Evolutionary conservation across 2,888 invertebrate genomes (phyloP).

Genomic region (Leptopilina syphax): DNA sequence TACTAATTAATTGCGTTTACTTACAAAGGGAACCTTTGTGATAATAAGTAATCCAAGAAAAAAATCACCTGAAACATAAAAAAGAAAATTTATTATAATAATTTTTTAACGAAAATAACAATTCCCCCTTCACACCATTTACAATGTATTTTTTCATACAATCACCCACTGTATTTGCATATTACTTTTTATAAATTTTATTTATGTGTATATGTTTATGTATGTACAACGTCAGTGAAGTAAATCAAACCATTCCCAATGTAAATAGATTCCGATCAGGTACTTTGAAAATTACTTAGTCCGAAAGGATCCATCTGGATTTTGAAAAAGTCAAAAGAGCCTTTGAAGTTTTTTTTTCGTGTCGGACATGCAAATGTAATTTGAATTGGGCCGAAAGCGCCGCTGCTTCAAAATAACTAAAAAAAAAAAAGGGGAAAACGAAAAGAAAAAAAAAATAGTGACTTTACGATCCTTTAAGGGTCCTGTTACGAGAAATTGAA

Average conservation of each 20-base stretch:
- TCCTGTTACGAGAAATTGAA: not conserved
- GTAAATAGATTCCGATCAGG: constrained; percentile 38
- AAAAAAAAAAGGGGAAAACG: not conserved
- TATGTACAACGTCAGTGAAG: not conserved
- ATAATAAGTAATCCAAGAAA: too few species aligned
- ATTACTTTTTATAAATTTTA: not conserved
- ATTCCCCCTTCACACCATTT: too few species aligned
- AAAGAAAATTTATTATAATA: too few species aligned
- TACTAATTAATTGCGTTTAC: too few species aligned
- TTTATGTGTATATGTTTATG: too few species aligned
- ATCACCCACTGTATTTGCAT: not conserved
- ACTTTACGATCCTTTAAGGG: not conserved
- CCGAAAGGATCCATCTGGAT: constrained; percentile 20
- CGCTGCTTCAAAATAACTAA: not conserved
- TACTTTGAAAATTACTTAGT: constrained; percentile 31
- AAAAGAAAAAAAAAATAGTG: not conserved
- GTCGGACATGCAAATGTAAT: constrained; percentile 12
- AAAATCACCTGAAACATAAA: too few species aligned
- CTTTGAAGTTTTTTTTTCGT: constrained; percentile 22
- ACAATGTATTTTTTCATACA: too few species aligned
- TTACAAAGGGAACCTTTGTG: too few species aligned
- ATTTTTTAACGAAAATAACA: too few species aligned
- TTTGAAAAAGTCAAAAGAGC: constrained; percentile 11
- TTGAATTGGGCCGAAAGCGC: not conserved
- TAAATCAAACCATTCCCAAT: not conserved